These are phyloP conservation scores for Ectemnius lituratus DNA, from an alignment of 2,888 invertebrate genomes.

Conservation along the genomic window DNA sequence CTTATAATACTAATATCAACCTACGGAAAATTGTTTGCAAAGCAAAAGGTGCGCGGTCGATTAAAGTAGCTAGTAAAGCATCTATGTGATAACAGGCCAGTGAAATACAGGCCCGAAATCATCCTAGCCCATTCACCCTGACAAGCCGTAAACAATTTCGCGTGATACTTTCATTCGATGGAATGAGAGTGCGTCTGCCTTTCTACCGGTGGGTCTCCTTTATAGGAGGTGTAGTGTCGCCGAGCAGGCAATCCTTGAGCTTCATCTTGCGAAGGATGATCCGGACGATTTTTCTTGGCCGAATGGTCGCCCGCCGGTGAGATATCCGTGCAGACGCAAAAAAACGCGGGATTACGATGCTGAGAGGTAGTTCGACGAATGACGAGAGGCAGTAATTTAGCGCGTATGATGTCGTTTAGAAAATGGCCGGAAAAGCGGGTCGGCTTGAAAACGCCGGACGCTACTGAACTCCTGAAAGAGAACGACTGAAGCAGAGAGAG, in stretches of 20 bases:
- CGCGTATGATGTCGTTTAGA: neutral
- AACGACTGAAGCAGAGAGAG: neutral
- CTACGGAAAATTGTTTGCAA: too few species aligned
- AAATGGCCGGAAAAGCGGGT: slow-evolving; percentile 8
- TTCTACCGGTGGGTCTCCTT: neutral
- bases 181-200: too few species aligned
- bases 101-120: too few species aligned
- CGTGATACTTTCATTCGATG: too few species aligned
- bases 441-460: slow-evolving; percentile 7
- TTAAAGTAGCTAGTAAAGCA: too few species aligned
- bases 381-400: neutral
- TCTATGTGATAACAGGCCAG: too few species aligned
- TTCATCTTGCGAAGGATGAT: neutral
- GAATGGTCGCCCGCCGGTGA: neutral
- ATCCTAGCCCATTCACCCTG: too few species aligned
- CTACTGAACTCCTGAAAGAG: neutral
- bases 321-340: slow-evolving; percentile 14
- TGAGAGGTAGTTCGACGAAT: slow-evolving; percentile 9
- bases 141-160: too few species aligned
- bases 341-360: slow-evolving; percentile 23
- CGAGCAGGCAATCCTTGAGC: too few species aligned
- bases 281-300: slow-evolving; percentile 22
- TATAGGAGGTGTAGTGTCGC: too few species aligned
- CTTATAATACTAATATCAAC: too few species aligned
- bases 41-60: too few species aligned